Percentiles rank a stretch among this genome's conserved stretches.
phyloP scores from a whole-genome alignment of 2,888 invertebrate genomes.

The Patella caerulea region DNA sequence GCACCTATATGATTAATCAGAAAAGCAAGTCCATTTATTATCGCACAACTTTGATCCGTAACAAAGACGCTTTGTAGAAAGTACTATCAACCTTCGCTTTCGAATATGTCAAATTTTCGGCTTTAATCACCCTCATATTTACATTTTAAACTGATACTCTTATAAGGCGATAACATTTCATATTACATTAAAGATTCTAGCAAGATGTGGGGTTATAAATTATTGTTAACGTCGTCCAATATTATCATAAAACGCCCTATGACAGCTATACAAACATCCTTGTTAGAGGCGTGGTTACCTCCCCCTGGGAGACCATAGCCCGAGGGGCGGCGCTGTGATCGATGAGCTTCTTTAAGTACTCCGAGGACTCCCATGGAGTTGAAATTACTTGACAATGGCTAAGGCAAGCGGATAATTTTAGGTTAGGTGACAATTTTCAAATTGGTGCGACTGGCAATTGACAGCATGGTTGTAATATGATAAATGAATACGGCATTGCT shows the following conservation, averaged over 20 bases:
- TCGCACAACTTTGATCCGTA: too few species aligned
- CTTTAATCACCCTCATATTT: slow-evolving; percentile 1
- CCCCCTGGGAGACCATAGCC: slow-evolving; percentile 10
- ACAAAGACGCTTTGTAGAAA: too few species aligned
- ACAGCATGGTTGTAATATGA: background rate
- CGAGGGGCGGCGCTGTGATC: slow-evolving; percentile 10
- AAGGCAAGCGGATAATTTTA: slow-evolving; percentile 5
- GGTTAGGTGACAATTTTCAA: slow-evolving; percentile 4
- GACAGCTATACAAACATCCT: slow-evolving; percentile 10
- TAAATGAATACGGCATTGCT: background rate
- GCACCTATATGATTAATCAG: too few species aligned
- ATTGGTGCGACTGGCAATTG: slow-evolving; percentile 5
- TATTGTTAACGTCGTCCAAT: background rate
- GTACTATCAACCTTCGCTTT: too few species aligned
- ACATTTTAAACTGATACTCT: background rate
- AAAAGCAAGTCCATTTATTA: too few species aligned
- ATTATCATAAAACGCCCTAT: background rate
- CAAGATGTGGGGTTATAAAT: background rate
- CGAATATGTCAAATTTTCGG: background rate
- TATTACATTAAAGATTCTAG: background rate
- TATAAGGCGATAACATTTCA: background rate
- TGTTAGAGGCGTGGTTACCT: background rate
- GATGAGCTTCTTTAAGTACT: slow-evolving; percentile 7
- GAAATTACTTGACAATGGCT: slow-evolving; percentile 2
- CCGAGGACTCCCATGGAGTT: slow-evolving; percentile 5